These are phyloP conservation scores for Myotis yumanensis DNA, from an alignment of 2,113 vertebrate genomes.

Conservation along the genomic window DNA sequence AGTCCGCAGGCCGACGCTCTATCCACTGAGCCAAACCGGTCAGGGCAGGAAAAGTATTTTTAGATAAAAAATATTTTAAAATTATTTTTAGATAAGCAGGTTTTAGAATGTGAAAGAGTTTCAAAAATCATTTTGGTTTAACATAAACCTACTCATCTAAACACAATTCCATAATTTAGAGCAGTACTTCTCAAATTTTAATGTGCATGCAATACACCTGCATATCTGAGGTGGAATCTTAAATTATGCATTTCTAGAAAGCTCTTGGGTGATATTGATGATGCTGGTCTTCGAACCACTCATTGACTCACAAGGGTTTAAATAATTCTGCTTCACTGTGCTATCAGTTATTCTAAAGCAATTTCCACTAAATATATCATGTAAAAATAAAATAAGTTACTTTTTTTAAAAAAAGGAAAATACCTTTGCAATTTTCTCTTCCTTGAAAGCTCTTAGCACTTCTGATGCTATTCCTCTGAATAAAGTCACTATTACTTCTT, in stretches of 20 bases:
- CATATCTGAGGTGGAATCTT: not conserved
- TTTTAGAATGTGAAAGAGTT: conserved; percentile 6
- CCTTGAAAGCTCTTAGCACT: not conserved
- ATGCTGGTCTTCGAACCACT: not conserved
- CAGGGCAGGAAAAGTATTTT: too few relatives aligned
- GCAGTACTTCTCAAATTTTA: not conserved
- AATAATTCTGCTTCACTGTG: not conserved
- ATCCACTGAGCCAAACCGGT: too few relatives aligned
- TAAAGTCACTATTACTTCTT: not conserved
- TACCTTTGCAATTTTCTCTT: not conserved
- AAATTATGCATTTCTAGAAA: not conserved
- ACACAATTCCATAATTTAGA: not conserved
- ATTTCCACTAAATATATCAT: not conserved
- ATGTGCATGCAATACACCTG: not conserved
- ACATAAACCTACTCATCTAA: not conserved
- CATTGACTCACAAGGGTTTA: not conserved
- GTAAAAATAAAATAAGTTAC: not conserved
- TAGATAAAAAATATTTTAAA: conserved; percentile 3
- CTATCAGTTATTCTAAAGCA: not conserved
- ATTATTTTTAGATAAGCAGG: not conserved
- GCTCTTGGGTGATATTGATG: not conserved
- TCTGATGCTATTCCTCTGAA: not conserved
- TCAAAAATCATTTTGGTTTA: conserved; percentile 1
- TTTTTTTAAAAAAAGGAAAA: not conserved
- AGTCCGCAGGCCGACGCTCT: too few relatives aligned